A percentile compares a stretch with the other conserved stretches of the same genome.
Evolutionary conservation across 2,888 invertebrate genomes (phyloP).

Genomic region (Tenthredo mesomela): DNA sequence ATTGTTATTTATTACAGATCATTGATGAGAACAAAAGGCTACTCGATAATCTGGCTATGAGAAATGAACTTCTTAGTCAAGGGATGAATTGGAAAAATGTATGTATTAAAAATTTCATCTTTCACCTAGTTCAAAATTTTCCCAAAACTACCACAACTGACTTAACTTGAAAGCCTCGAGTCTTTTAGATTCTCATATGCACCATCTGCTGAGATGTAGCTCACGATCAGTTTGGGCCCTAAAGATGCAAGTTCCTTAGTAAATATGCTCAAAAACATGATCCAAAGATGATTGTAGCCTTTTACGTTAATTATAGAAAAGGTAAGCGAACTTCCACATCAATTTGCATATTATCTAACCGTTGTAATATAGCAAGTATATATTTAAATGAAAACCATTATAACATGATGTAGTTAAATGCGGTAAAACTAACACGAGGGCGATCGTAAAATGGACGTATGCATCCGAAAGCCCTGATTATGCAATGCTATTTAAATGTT

Average conservation of each 20-base stretch:
- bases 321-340: background rate
- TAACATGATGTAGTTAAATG: slow-evolving; percentile 1
- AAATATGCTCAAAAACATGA: background rate
- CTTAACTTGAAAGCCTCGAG: background rate
- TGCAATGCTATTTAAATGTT: slow-evolving; percentile 33
- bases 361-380: background rate
- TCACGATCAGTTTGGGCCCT: background rate
- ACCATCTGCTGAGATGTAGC: background rate
- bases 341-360: background rate
- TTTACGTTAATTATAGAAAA: background rate
- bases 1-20: background rate
- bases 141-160: background rate
- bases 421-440: slow-evolving; percentile 48
- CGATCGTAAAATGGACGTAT: slow-evolving; percentile 66
- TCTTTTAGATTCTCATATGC: background rate
- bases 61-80: background rate
- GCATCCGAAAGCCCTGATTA: slow-evolving; percentile 54
- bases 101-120: too few species aligned
- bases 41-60: background rate
- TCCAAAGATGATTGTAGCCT: background rate
- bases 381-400: slow-evolving; percentile 13
- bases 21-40: background rate
- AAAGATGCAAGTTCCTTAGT: background rate
- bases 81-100: too few species aligned
- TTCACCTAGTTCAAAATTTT: background rate